Base-by-base conservation (phyloP, 2,888 invertebrate genomes). In the Amblyjoppa fuscipennis region DNA sequence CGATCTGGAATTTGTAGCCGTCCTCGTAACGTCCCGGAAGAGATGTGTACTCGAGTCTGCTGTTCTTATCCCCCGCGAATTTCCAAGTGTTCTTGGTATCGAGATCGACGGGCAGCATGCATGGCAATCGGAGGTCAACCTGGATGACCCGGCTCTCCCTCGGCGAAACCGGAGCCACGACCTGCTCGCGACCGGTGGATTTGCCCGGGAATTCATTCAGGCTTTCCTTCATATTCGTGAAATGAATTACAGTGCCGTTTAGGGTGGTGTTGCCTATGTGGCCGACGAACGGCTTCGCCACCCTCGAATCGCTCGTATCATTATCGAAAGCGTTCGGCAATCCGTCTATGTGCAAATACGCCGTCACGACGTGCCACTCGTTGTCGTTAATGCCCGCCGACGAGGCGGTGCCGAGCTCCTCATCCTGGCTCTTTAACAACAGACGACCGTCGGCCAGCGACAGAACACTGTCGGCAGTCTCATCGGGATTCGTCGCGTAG, bases 181-280 rank as follows among this genome's bases (percentile, higher is more conserved):
- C 20, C 59, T 86, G 93, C 91, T 87, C 94, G 87, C 90, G 94
- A 89, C 87, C 94, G 0, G 95, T 94, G 90, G 97, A 97, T 84
- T 95, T 96, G 59, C 96, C 96, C 9, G 97, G 93, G 70, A 95
- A 95, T 68, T 96, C 96, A 71, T 95, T 95, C 49, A 95, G 94
- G 87, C 95, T 95, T 86, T 96, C 96, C 0, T 95, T 95, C 1
- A 96, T 95, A 88, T 96, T 96, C 0, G 97, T 97, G 93, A 98
- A 97, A 92, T 98, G 97, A 69, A 98, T 95, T 73, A 97, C 96
- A 81, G 96, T 95, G 1, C 97, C 97, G 92, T 99, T 98, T 75
- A 99, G 95, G 0, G 98, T 98, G 0, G 98, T 97, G 93, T 99
- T 99, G 0, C 98, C 98, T 64, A 99, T 96, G 94, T 99, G 99